These are phyloP conservation scores for Hypomecis atomaria DNA, from an alignment of 2,888 invertebrate genomes.

Conservation along the genomic window DNA sequence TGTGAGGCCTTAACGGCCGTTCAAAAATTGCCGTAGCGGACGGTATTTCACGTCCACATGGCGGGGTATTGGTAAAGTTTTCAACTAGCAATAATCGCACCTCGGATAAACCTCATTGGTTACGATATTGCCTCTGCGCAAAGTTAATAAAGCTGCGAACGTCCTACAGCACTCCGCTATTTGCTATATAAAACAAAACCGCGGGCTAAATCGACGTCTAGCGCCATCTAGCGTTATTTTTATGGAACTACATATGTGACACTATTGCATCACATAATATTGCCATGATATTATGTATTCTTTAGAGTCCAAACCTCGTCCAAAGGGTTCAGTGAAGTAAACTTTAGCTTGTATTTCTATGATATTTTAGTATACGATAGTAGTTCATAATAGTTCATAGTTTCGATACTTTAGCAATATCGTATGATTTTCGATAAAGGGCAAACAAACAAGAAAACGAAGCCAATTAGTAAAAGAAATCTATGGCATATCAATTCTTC, in stretches of 20 bases:
- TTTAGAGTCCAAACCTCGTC: too few species aligned
- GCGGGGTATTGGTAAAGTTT: slow-evolving; percentile 89
- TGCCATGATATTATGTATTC: too few species aligned
- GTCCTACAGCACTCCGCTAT: not conserved
- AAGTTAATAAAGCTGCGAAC: slow-evolving; percentile 81
- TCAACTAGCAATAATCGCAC: slow-evolving; percentile 97
- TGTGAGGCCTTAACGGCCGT: slow-evolving; percentile 64
- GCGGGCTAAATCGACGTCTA: slow-evolving; percentile 16
- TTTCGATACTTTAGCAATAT: not conserved
- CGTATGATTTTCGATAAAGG: not conserved
- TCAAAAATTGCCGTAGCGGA: slow-evolving; percentile 80
- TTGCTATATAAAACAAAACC: not conserved
- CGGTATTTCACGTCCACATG: slow-evolving; percentile 80
- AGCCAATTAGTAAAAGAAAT: too few species aligned
- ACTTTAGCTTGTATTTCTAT: too few species aligned
- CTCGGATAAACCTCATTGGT: slow-evolving; percentile 95
- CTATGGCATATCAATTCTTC: too few species aligned
- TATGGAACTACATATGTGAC: not conserved
- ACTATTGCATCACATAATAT: not conserved
- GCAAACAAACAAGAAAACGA: not conserved
- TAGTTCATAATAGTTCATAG: too few species aligned
- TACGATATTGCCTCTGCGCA: slow-evolving; percentile 97
- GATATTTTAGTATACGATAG: too few species aligned
- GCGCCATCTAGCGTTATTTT: slow-evolving; percentile 19
- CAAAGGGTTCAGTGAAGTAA: too few species aligned